phyloP scores from a whole-genome alignment of 2,113 vertebrate genomes.

The Hiodon tergisus region DNA sequence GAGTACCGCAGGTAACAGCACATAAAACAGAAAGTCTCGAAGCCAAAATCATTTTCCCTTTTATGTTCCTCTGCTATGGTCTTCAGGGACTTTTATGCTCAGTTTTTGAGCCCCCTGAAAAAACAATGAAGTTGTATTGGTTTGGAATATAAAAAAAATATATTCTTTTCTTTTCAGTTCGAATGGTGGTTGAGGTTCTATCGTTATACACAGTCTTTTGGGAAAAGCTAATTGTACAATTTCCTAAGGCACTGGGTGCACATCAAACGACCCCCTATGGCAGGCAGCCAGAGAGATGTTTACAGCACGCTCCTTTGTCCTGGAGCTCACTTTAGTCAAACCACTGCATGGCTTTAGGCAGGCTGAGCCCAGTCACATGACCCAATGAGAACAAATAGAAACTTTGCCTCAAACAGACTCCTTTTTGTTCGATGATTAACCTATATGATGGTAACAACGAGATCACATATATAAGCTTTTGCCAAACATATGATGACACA shows the following conservation, averaged over 20 bases:
- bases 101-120: too few relatives aligned
- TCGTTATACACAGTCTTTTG: not conserved
- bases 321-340: not conserved
- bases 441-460: too few relatives aligned
- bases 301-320: not conserved
- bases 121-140: not conserved
- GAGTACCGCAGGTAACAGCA: too few relatives aligned
- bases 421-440: too few relatives aligned
- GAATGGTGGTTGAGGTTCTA: not conserved
- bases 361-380: slow-evolving; percentile 16
- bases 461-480: too few relatives aligned
- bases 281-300: not conserved
- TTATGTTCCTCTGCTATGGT: too few relatives aligned
- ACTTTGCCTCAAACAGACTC: not conserved
- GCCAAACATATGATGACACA: too few relatives aligned
- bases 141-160: not conserved
- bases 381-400: slow-evolving; percentile 11
- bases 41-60: too few relatives aligned
- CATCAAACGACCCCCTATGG: not conserved
- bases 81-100: too few relatives aligned
- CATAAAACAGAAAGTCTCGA: too few relatives aligned
- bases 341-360: not conserved
- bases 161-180: not conserved
- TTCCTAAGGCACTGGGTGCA: not conserved
- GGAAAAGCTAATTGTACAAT: not conserved